Base-by-base conservation (phyloP, 1,140 invertebrate genomes). In the Drosophila cardini region DNA sequence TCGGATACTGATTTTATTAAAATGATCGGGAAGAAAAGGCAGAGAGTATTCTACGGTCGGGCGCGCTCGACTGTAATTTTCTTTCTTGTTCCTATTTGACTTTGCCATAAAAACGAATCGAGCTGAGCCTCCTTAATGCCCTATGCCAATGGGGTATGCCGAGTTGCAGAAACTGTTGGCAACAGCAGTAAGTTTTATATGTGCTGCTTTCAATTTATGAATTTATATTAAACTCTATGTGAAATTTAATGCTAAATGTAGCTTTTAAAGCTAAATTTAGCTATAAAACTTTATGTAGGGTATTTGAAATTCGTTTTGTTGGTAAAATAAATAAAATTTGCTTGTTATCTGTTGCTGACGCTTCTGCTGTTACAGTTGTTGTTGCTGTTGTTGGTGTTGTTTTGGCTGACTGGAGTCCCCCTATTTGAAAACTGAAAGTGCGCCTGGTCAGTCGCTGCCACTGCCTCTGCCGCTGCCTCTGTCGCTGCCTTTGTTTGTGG, bases 41-140 rank as follows among this genome's bases (percentile, higher is more conserved):
- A n/a, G n/a, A n/a, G n/a, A n/a, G n/a, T n/a, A n/a, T n/a, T n/a
- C n/a, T n/a, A n/a, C n/a, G n/a, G n/a, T n/a, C n/a, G n/a, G n/a
- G n/a, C n/a, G n/a, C n/a, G n/a, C n/a, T n/a, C n/a, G n/a, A n/a
- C n/a, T n/a, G n/a, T n/a, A n/a, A n/a, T n/a, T n/a, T n/a, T n/a
- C n/a, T n/a, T n/a, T n/a, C n/a, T n/a, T n/a, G n/a, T n/a, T 87
- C 84, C 84, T 87, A 87, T 87, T 87, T 87, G 84, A 87, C 84
- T 89, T 84, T 69, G 76, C 80, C 80, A 87, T 90, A 89, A 89
- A 89, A 84, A 78, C 79, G 76, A 87, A 85, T 76, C 79, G 79
- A 71, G 76, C 76, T 67, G 38, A 15, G 68, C 75, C 61, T 65
- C 52, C 34, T 65, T 74, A 36, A 74, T 74, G 52, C 58, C 30